Evolutionary conservation across 1,140 invertebrate genomes (phyloP).

Genomic region (Chymomyza costata): DNA sequence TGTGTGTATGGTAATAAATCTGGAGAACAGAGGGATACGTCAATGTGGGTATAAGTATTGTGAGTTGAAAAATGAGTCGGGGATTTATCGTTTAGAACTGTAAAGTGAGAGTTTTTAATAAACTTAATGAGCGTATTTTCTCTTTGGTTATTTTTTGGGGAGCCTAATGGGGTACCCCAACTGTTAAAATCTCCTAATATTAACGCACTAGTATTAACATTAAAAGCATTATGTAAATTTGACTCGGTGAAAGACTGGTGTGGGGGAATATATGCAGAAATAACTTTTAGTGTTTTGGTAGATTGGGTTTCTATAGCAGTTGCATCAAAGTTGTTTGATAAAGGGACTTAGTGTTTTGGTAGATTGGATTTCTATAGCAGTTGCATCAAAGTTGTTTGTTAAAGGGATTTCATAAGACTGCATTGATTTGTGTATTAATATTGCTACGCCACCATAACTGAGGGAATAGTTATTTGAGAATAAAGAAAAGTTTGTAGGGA

Average conservation of each 20-base stretch:
- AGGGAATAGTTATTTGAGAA: neutral
- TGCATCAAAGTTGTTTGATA: too few relatives aligned
- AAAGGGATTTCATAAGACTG: too few relatives aligned
- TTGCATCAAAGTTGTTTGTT: too few relatives aligned
- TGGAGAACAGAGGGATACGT: constrained; percentile 7
- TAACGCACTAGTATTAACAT: neutral
- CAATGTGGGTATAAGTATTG: constrained; percentile 15
- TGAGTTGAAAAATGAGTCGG: constrained; percentile 18
- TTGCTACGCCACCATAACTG: too few relatives aligned
- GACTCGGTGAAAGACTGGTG: neutral
- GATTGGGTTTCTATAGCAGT: too few relatives aligned
- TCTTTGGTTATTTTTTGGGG: constrained; percentile 5
- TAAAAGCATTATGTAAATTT: constrained; percentile 1
- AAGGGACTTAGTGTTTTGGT: too few relatives aligned
- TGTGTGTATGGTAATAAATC: neutral
- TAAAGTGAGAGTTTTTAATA: constrained; percentile 4
- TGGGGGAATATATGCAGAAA: neutral
- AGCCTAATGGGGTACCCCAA: constrained; percentile 7
- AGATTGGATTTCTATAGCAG: too few relatives aligned
- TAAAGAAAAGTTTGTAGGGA: constrained; percentile 1
- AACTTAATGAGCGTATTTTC: constrained; percentile 4
- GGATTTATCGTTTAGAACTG: constrained; percentile 12
- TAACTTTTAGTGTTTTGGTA: neutral
- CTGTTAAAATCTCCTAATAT: constrained; percentile 2
- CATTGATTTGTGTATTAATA: constrained; percentile 7